Evolutionary conservation across 2,888 invertebrate species (phyloP), one percentile per base, ranked within the genome.

Genomic region (Mycalesis mineus): DNA sequence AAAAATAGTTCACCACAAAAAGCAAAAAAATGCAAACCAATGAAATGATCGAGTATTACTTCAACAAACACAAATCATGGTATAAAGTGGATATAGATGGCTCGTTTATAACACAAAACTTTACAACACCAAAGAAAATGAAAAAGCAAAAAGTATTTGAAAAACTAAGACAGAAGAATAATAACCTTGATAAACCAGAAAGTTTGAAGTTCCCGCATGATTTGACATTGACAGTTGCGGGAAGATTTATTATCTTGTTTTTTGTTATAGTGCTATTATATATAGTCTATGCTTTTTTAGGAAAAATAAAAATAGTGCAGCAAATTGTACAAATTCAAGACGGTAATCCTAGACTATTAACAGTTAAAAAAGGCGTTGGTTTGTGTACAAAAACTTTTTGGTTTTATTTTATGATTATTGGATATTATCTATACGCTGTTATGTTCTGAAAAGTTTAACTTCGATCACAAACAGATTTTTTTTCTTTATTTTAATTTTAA

Each of bases 31-130:
- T 52, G 51, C 7, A 41, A 40, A 31, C 28, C 1, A 15, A 45
- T 7, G 14, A 4, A 15, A 42, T 15, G 5, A 2, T 13, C 3
- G 42, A 28, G 4, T 28, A 8, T 8, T 44, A 44, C 7, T 58
- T 59, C 17, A 64, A 67, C 2, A 65, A 55, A 57, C 57, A 65
- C 57, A 65, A 68, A 11, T 66, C 67, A 0, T 68, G 67, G 68
- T 68, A 67, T 39, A 68, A 68, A 62, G 9, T 67, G 0, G 68
- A 68, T 17, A 40, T 68, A 1, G 68, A 68, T 11, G 67, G 65
- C 0, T 62, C 58, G 3, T 66, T 45, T n/a, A 64, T 67, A 29
- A 63, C 65, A 0, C 65, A 63, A 54, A 33, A 11, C 31, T 5
- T 15, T 33, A 33, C 31, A 17, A 2, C 1, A 7, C 11, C 17